These are phyloP conservation scores for Drosophila micromelanica DNA, from an alignment of 1,140 invertebrate species.

Conservation along the genomic window DNA sequence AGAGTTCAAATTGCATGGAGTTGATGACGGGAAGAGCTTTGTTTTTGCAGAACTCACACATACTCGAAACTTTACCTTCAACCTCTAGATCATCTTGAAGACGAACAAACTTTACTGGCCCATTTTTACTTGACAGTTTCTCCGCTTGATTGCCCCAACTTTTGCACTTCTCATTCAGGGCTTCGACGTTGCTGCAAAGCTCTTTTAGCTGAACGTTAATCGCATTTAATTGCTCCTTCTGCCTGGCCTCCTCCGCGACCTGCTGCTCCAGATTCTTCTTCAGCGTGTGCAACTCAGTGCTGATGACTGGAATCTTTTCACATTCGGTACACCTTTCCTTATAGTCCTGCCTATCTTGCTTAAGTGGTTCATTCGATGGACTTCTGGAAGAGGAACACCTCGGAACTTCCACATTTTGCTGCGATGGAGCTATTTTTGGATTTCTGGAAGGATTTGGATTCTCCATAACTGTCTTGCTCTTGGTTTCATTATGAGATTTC, in stretches of 20 bases:
- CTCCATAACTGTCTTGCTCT: no score
- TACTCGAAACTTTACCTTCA: slow-evolving; percentile 31
- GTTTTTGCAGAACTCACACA: slow-evolving; percentile 49
- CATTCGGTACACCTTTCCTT: neutral
- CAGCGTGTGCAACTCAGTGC: neutral
- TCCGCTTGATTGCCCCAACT: neutral
- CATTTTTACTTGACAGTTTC: neutral
- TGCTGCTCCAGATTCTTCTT: slow-evolving; percentile 11
- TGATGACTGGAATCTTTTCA: neutral
- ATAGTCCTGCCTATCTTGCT: no score
- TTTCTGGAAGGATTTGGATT: no score
- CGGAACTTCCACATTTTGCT: neutral
- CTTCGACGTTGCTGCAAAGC: neutral
- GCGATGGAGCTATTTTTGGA: neutral
- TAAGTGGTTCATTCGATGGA: neutral
- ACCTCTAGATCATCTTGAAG: neutral
- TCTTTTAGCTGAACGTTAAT: slow-evolving; percentile 18
- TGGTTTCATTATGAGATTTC: no score
- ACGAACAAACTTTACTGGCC: neutral
- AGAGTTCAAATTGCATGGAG: slow-evolving; percentile 30
- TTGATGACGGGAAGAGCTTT: slow-evolving; percentile 17
- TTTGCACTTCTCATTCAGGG: slow-evolving; percentile 21
- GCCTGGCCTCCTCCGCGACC: neutral
- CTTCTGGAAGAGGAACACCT: no score
- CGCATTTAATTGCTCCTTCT: slow-evolving; percentile 19